These are phyloP conservation scores for Prolemur simus DNA, from an alignment of 2,113 vertebrate species.

Conservation along the genomic window DNA sequence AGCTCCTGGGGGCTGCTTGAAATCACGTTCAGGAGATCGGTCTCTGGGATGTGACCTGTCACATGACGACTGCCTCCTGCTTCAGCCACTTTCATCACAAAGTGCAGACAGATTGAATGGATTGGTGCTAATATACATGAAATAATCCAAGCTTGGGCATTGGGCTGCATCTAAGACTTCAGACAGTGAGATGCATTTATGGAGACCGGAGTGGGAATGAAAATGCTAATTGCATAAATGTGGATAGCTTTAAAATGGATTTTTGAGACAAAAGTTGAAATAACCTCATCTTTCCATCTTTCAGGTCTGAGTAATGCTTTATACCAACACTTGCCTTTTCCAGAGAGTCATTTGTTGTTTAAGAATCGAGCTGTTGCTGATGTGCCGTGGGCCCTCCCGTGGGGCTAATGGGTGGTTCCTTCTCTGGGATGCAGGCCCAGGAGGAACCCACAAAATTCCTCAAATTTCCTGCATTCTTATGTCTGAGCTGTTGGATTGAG, in stretches of 20 bases:
- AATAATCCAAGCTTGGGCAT: background rate
- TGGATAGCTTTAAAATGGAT: background rate
- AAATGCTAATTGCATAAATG: background rate
- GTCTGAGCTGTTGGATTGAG: background rate
- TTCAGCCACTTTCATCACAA: background rate
- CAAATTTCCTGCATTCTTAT: background rate
- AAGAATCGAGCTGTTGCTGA: too few relatives aligned
- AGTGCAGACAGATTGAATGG: too few relatives aligned
- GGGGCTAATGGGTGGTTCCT: too few relatives aligned
- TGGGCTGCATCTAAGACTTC: background rate
- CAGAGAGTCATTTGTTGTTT: background rate
- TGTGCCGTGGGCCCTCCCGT: rapidly evolving
- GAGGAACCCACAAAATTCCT: background rate
- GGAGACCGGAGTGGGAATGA: too few relatives aligned
- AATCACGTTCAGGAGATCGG: background rate
- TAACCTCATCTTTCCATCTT: background rate
- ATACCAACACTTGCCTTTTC: too few relatives aligned
- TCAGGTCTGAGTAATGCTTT: background rate
- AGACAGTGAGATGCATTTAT: background rate
- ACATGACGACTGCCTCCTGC: background rate
- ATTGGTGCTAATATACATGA: background rate
- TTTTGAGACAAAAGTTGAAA: background rate
- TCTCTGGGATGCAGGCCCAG: background rate
- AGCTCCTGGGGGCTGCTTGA: too few relatives aligned
- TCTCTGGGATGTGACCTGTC: background rate